A percentile compares a stretch with the other conserved stretches of the same genome.
Evolutionary conservation across 2,888 invertebrate genomes (phyloP).

Genomic region (Drosophila austrosaltans): DNA sequence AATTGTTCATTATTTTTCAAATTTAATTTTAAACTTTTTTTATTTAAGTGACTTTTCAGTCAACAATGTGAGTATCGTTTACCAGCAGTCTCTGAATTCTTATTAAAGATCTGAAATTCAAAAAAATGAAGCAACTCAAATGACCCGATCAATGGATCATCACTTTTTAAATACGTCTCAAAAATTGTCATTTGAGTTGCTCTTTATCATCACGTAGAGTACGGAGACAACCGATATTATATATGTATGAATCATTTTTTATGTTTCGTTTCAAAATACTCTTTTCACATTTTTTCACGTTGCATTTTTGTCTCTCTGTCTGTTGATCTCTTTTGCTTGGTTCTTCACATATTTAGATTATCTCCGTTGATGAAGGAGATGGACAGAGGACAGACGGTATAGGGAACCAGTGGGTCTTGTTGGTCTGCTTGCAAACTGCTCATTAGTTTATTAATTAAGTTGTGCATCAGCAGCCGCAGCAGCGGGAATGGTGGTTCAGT

Average conservation of each 20-base stretch:
- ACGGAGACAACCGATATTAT: constrained; percentile 9
- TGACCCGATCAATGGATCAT: neutral
- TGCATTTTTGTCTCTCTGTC: constrained; percentile 57
- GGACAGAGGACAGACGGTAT: neutral
- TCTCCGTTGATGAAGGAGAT: constrained; percentile 38
- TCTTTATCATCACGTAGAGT: neutral
- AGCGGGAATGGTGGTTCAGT: constrained; percentile 19
- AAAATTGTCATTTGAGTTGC: neutral
- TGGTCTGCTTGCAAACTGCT: constrained; percentile 66
- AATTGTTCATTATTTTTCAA: no score
- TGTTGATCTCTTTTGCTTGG: constrained; percentile 57
- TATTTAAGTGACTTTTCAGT: no score
- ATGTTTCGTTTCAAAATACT: constrained; percentile 17
- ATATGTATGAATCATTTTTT: constrained; percentile 51
- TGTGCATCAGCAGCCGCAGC: constrained; percentile 56
- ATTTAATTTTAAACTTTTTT: no score
- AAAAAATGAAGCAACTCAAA: no score
- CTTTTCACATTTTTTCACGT: constrained; percentile 69
- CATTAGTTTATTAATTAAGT: constrained; percentile 79
- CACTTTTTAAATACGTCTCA: neutral
- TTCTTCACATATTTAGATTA: constrained; percentile 56
- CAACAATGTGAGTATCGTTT: no score
- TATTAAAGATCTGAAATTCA: no score
- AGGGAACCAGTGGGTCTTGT: constrained; percentile 33
- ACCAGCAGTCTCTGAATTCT: no score